These are phyloP conservation scores for Shinisaurus crocodilurus DNA, from an alignment of 2,113 vertebrate species.

Conservation along the genomic window DNA sequence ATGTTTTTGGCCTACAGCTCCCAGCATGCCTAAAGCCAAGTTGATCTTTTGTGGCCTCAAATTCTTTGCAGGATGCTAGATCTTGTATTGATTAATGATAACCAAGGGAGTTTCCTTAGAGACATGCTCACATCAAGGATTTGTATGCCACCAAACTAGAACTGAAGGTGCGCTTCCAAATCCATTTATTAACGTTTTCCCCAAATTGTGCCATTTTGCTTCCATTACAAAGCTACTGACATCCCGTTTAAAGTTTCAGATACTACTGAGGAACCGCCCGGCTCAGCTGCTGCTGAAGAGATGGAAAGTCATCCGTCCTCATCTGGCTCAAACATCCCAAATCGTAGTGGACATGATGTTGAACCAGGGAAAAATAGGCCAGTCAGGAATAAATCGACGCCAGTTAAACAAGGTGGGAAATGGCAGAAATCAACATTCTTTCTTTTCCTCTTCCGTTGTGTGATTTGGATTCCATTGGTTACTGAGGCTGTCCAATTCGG, in stretches of 20 bases:
- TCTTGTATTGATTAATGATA: neutral
- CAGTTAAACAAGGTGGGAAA: constrained; percentile 81
- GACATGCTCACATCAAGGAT: neutral
- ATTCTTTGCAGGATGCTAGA: neutral
- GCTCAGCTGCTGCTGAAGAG: constrained; percentile 81
- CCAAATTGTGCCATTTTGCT: neutral
- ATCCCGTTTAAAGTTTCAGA: constrained; percentile 79
- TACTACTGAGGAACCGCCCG: constrained; percentile 78
- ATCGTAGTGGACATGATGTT: constrained; percentile 67
- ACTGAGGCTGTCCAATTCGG: constrained; percentile 3
- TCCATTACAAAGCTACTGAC: neutral
- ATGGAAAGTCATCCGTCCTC: constrained; percentile 84
- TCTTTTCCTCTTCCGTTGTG: neutral
- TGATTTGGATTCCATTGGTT: neutral
- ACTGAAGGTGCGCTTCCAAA: neutral
- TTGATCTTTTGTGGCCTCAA: neutral
- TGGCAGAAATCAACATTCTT: neutral
- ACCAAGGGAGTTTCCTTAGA: neutral
- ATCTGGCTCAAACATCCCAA: constrained; percentile 81
- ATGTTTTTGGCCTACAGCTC: too few species aligned
- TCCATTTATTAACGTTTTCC: neutral
- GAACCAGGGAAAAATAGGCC: constrained; percentile 76
- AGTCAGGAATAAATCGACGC: constrained; percentile 81
- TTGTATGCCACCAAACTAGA: neutral
- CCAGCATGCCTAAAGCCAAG: too few species aligned